Evolutionary conservation across 2,113 vertebrate genomes (phyloP).

Genomic region (Sardina pilchardus): DNA sequence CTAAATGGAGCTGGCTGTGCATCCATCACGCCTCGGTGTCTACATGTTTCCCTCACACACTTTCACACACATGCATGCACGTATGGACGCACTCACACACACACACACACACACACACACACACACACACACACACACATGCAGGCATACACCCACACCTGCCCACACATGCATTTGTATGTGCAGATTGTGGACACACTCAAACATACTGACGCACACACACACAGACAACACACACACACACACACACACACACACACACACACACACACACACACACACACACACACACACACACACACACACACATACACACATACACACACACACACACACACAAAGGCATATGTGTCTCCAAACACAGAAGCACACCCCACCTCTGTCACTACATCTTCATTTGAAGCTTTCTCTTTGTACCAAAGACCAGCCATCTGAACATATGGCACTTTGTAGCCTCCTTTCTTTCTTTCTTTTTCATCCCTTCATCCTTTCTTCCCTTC

Average conservation of each 20-base stretch:
- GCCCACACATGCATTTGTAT: neutral
- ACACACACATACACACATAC: neutral
- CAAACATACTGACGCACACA: neutral
- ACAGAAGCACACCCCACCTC: neutral
- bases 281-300: too few species aligned
- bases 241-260: too few species aligned
- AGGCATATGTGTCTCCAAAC: neutral
- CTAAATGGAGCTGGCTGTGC: neutral
- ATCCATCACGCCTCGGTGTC: neutral
- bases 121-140: neutral
- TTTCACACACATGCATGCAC: neutral
- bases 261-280: too few species aligned
- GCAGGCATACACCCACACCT: too few species aligned
- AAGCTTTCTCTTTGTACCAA: neutral
- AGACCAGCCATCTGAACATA: neutral
- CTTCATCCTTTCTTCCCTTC: neutral
- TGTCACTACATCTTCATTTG: slow-evolving; percentile 9
- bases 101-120: neutral
- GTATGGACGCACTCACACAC: neutral
- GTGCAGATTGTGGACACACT: neutral
- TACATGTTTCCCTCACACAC: neutral
- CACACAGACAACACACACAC: slow-evolving; percentile 5
- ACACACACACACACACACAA: neutral
- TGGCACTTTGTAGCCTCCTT: neutral
- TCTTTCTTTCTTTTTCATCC: neutral